phyloP scores from a whole-genome alignment of 2,797 vertebrate genomes.

The Gadopsis bispinosus region DNA sequence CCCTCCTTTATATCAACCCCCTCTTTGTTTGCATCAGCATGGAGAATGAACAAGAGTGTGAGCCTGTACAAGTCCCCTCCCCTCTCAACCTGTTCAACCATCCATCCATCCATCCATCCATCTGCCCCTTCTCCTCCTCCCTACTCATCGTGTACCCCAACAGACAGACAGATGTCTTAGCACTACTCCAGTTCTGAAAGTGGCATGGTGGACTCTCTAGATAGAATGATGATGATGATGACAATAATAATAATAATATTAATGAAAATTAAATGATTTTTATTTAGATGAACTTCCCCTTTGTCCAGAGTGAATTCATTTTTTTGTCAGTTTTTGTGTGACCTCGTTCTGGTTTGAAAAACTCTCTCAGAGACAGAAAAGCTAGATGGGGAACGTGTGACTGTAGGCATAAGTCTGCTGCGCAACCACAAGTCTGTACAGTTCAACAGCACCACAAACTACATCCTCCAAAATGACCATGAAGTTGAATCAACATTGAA shows the following conservation, averaged over 20 bases:
- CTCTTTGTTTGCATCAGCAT: conserved; percentile 79
- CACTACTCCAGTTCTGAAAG: conserved; percentile 80
- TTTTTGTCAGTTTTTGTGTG: neutral
- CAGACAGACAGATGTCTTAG: conserved; percentile 76
- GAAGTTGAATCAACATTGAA: too few species aligned
- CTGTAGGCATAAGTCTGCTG: neutral
- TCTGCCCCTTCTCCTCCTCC: conserved; percentile 5
- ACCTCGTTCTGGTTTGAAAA: neutral
- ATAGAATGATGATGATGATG: conserved; percentile 77
- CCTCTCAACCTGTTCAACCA: conserved; percentile 11
- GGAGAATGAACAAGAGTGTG: conserved; percentile 80
- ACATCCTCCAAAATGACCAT: too few species aligned
- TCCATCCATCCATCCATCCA: neutral
- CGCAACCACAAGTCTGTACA: too few species aligned
- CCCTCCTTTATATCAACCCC: conserved; percentile 46
- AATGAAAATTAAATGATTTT: conserved; percentile 86
- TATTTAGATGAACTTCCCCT: conserved; percentile 79
- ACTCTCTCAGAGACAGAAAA: too few species aligned
- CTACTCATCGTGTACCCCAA: conserved; percentile 36
- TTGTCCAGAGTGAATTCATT: conserved; percentile 36
- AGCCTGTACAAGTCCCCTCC: conserved; percentile 56
- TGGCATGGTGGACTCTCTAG: conserved; percentile 84
- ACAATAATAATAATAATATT: conserved; percentile 75
- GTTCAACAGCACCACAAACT: too few species aligned
- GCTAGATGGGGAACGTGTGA: too few species aligned